phyloP scores from a whole-genome alignment of 2,797 vertebrate genomes.

The Australoheros facetus region DNA sequence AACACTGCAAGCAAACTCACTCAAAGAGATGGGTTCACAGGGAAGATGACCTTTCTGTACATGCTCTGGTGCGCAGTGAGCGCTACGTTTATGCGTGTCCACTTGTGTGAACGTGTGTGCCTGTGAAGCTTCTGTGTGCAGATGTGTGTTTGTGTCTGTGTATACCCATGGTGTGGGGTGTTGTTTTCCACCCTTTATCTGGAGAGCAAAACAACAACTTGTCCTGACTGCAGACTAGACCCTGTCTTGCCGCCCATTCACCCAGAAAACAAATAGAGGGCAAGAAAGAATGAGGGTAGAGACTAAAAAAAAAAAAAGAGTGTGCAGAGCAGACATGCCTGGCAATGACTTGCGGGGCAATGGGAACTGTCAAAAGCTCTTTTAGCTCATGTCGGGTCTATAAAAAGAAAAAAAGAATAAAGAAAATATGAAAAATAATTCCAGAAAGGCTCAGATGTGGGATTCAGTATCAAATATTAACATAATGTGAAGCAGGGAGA shows the following conservation, averaged over 20 bases:
- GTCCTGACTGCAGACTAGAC: slow-evolving; percentile 38
- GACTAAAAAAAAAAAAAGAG: slow-evolving; percentile 47
- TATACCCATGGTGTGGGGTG: slow-evolving; percentile 15
- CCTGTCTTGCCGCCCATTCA: slow-evolving; percentile 47
- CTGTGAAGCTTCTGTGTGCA: slow-evolving; percentile 15
- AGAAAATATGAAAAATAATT: slow-evolving; percentile 36
- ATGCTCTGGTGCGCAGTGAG: slow-evolving; percentile 30
- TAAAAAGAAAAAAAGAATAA: slow-evolving; percentile 36
- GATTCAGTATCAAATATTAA: slow-evolving; percentile 54
- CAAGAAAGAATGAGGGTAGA: slow-evolving; percentile 30
- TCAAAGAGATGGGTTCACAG: slow-evolving; percentile 29
- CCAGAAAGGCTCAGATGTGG: slow-evolving; percentile 35
- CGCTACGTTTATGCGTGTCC: slow-evolving; percentile 27
- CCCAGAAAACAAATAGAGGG: slow-evolving; percentile 60
- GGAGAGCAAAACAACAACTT: slow-evolving; percentile 48
- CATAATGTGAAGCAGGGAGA: slow-evolving; percentile 30
- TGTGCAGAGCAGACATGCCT: slow-evolving; percentile 16
- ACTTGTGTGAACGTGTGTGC: slow-evolving; percentile 32
- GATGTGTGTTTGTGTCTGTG: slow-evolving; percentile 17
- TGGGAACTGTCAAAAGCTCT: slow-evolving; percentile 51
- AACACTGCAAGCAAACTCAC: slow-evolving; percentile 28
- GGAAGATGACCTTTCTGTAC: slow-evolving; percentile 36
- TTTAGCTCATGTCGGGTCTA: slow-evolving; percentile 40
- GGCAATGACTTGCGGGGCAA: slow-evolving; percentile 37
- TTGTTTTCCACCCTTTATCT: slow-evolving; percentile 38